phyloP scores from a whole-genome alignment of 2,888 invertebrate genomes.

The Onchidella celtica region DNA sequence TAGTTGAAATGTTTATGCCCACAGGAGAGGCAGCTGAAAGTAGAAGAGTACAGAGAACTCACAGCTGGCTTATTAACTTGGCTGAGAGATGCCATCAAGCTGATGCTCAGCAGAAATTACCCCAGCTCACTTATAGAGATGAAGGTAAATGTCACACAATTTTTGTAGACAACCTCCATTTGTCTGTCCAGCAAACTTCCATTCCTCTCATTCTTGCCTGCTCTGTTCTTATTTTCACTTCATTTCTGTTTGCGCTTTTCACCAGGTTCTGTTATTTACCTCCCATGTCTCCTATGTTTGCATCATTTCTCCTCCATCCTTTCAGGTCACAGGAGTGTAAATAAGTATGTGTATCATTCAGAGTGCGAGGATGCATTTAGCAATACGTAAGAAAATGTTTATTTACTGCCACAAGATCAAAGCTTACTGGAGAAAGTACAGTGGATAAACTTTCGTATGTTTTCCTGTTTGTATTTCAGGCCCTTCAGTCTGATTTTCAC shows the following conservation, averaged over 20 bases:
- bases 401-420: too few species aligned
- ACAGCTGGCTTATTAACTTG: slow-evolving; percentile 93
- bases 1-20: background rate
- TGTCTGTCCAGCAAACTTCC: background rate
- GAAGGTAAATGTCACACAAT: slow-evolving; percentile 89
- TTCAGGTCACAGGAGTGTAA: too few species aligned
- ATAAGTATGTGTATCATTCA: too few species aligned
- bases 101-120: slow-evolving; percentile 94
- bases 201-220: background rate
- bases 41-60: slow-evolving; percentile 94
- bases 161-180: background rate
- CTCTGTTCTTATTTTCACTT: background rate
- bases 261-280: background rate
- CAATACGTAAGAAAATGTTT: too few species aligned
- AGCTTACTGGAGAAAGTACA: too few species aligned
- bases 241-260: background rate
- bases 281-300: background rate
- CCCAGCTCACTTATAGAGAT: slow-evolving; percentile 95
- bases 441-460: too few species aligned
- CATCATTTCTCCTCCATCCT: background rate
- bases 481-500: slow-evolving; percentile 91
- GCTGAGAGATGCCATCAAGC: slow-evolving; percentile 93
- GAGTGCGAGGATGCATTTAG: too few species aligned
- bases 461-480: slow-evolving; percentile 65
- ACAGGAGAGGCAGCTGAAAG: slow-evolving; percentile 86